Conservation (phyloP, 2,888 invertebrate genomes). For the Caenorhabditis drosophilae region DNA sequence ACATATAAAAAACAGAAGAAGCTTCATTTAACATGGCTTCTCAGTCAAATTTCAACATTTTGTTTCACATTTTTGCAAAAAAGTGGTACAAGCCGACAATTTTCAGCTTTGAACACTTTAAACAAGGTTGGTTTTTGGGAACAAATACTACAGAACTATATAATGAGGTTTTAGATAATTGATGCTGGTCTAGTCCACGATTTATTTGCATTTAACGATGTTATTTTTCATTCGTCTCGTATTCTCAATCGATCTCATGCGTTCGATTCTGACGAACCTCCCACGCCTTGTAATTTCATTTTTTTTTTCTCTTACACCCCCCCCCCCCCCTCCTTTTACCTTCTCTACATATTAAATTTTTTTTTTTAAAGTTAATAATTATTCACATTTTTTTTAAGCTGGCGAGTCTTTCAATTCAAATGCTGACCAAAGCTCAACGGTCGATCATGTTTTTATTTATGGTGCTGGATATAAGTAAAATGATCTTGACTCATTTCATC, state of each 20-base stretch:
- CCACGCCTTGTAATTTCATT: conserved; percentile 37
- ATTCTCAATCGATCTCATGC: conserved; percentile 64
- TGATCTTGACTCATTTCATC: background rate
- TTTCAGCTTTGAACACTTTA: conserved; percentile 75
- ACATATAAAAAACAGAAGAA: conserved; percentile 58
- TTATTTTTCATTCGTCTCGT: conserved; percentile 65
- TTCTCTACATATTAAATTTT: background rate
- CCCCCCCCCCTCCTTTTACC: too few species aligned
- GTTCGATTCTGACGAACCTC: conserved; percentile 54
- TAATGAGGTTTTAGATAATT: conserved; percentile 68
- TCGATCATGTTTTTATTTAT: conserved; percentile 60
- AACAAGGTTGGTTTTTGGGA: conserved; percentile 72
- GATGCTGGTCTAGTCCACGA: conserved; percentile 73
- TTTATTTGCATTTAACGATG: conserved; percentile 59
- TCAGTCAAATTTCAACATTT: conserved; percentile 74
- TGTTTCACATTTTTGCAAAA: conserved; percentile 73
- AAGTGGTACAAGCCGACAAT: conserved; percentile 75
- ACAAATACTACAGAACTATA: background rate
- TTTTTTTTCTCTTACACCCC: background rate
- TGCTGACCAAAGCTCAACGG: conserved; percentile 57
- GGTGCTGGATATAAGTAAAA: conserved; percentile 44
- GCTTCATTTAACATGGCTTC: conserved; percentile 70
- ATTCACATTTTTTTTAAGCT: conserved; percentile 23
- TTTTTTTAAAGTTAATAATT: background rate
- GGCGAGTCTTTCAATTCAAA: conserved; percentile 49